Evolutionary conservation across 2,797 vertebrate species (phyloP).

Genomic region (Argyrosomus regius): DNA sequence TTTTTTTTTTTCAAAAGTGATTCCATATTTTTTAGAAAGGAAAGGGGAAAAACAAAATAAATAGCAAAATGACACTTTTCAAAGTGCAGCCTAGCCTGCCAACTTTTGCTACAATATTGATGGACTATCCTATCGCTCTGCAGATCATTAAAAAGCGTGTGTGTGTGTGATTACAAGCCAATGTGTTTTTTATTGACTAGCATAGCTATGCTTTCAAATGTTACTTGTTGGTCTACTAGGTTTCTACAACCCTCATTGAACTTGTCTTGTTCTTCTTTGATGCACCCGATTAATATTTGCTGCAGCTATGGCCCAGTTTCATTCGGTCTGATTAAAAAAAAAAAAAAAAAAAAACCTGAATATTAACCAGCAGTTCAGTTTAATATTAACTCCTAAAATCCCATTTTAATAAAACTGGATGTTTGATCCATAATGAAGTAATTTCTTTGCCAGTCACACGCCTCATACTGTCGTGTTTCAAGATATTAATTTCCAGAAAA

Average conservation of each 20-base stretch:
- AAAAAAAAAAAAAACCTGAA: background rate
- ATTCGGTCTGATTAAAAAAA: background rate
- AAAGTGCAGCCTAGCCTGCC: slow-evolving; percentile 9
- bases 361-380: background rate
- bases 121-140: background rate
- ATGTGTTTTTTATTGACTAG: background rate
- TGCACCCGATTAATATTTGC: slow-evolving; percentile 10
- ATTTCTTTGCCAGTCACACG: background rate
- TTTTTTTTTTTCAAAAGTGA: background rate
- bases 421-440: background rate
- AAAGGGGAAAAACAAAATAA: background rate
- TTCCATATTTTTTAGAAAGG: background rate
- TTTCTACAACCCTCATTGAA: background rate
- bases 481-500: background rate
- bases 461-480: background rate
- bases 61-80: background rate
- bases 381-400: background rate
- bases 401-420: background rate
- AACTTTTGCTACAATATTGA: slow-evolving; percentile 1
- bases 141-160: background rate
- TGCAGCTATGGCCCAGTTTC: background rate
- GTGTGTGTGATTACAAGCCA: background rate
- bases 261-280: background rate
- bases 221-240: background rate
- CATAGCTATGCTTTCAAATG: background rate